A percentile compares a stretch with the other conserved stretches of the same genome.
These are phyloP conservation scores for Drosophila nr. medialis DNA, from an alignment of 2,888 invertebrate species.

Conservation along the genomic window DNA sequence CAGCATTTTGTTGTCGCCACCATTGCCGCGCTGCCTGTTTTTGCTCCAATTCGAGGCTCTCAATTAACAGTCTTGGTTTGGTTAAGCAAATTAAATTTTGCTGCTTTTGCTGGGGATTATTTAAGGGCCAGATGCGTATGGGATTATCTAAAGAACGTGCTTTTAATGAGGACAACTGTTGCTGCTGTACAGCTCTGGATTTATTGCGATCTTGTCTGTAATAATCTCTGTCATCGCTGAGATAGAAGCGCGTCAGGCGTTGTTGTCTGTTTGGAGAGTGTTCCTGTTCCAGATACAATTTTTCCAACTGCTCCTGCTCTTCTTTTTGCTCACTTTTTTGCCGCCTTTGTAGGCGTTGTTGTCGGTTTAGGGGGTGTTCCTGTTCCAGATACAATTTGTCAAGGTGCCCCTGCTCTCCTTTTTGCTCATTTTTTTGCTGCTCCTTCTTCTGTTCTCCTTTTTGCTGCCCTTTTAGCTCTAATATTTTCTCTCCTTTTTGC, in stretches of 20 bases:
- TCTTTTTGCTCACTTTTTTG: background rate
- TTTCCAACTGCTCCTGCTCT: background rate
- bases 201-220: background rate
- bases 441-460: background rate
- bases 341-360: background rate
- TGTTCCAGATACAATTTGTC: background rate
- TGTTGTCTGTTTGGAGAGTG: background rate
- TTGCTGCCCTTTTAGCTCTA: background rate
- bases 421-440: background rate
- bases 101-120: background rate
- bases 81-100: constrained; percentile 30
- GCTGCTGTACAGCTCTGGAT: background rate
- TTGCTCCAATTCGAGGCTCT: constrained; percentile 1
- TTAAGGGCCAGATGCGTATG: constrained; percentile 14
- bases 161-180: background rate
- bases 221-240: background rate
- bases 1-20: background rate
- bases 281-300: background rate
- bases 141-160: background rate
- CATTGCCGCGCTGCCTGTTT: background rate
- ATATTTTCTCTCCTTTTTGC: background rate
- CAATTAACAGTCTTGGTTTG: constrained; percentile 21
- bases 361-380: background rate
- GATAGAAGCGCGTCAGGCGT: background rate
- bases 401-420: background rate